Base-by-base conservation (phyloP, 2,888 invertebrate species). In the Oithona nana region DNA sequence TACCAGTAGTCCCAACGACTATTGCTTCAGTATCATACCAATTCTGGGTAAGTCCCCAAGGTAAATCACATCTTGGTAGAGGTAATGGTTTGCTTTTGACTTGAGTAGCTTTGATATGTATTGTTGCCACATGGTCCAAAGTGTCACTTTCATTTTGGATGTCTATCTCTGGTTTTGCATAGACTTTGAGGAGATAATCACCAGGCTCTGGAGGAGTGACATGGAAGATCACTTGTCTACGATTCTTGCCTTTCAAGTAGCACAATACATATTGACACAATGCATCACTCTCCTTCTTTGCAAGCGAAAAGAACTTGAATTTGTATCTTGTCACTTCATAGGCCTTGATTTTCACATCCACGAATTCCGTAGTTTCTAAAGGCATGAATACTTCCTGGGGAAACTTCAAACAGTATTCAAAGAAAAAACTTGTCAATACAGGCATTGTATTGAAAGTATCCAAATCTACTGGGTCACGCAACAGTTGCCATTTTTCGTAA, bases 401-500 rank as follows among this genome's bases (percentile, higher is more conserved):
- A 11, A 71, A 67, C 28, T 68, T 67, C 26, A 72, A 66, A 29
- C 68, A 67, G 63, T 67, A 70, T 49, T 68, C 67, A 68, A 75
- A 76, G 68, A 76, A 76, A 51, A 73, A 71, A 2, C 75, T 74
- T 62, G 74, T 74, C 31, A 75, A 68, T 63, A 75, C 72, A 1
- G 76, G 76, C 50, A 74, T 69, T 29, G 69, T 68, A 54, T 75
- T 73, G 68, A 77, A 76, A 57, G 75, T 72, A 8, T 73, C 71
- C 64, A 76, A 66, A 4, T 71, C 70, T 52, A 75, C 69, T 3
- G 75, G 74, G 64, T 70, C 70, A 65, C 73, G 72, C 63, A 76
- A 68, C 6, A 76, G 72, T 70, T 76, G 76, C 75, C 75, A 75
- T 49, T 49, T 24, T 26, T 48, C 1, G 20, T 59, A 48, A 11